phyloP scores from a whole-genome alignment of 1,140 invertebrate genomes.

The Drosophila seguyi region DNA sequence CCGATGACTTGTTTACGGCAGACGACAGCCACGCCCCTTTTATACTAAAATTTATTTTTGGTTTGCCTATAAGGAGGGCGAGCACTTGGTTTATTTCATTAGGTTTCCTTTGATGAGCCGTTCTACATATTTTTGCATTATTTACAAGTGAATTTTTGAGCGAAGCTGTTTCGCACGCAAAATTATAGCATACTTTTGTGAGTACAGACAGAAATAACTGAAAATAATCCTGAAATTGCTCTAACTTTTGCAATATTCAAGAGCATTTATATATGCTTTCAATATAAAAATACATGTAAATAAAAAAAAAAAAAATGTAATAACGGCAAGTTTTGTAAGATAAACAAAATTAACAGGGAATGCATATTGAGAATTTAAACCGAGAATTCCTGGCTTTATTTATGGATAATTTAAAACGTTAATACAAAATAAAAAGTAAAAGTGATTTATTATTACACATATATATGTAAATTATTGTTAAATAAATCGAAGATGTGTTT shows the following conservation, averaged over 20 bases:
- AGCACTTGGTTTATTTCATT: slow-evolving; percentile 56
- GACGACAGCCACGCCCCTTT: slow-evolving; percentile 46
- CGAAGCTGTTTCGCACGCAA: slow-evolving; percentile 3
- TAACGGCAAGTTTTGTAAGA: background rate
- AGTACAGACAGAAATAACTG: background rate
- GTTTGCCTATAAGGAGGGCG: slow-evolving; percentile 10
- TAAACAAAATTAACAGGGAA: background rate
- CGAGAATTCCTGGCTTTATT: background rate
- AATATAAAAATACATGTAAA: too few relatives aligned
- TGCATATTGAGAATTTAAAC: background rate
- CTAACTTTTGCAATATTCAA: too few relatives aligned
- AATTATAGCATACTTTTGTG: slow-evolving; percentile 29
- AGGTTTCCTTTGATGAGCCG: slow-evolving; percentile 52
- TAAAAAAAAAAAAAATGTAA: background rate
- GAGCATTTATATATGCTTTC: too few relatives aligned
- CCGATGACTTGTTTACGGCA: slow-evolving; percentile 64
- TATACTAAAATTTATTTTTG: slow-evolving; percentile 17
- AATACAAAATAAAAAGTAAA: too few relatives aligned
- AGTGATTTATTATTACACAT: background rate
- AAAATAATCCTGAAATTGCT: too few relatives aligned
- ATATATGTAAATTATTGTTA: background rate
- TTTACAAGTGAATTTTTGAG: slow-evolving; percentile 8
- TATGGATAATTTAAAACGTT: background rate
- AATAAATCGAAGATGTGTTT: background rate
- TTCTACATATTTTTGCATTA: slow-evolving; percentile 43